Evolutionary conservation across 2,888 invertebrate species (phyloP).

Genomic region (Ommatoiulus sabulosus): DNA sequence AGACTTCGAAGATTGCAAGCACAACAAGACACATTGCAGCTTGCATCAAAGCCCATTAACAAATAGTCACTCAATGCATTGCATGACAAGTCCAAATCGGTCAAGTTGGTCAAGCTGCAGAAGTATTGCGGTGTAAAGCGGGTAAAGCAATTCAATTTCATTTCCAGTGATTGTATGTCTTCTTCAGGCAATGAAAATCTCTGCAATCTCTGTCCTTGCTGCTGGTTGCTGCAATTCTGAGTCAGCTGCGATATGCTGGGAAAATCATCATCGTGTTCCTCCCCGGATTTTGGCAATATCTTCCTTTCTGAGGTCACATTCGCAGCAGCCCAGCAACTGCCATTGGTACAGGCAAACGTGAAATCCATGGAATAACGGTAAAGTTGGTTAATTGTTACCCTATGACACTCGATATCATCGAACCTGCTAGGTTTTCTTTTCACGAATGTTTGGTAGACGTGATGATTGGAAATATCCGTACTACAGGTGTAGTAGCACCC

Average conservation of each 20-base stretch:
- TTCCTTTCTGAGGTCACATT: background rate
- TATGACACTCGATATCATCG: background rate
- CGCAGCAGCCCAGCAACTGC: background rate
- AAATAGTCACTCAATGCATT: background rate
- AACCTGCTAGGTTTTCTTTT: background rate
- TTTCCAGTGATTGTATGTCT: background rate
- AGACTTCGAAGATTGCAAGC: slow-evolving; percentile 1
- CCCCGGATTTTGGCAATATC: background rate
- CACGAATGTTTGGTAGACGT: background rate
- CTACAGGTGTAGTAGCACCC: background rate
- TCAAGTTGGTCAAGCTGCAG: slow-evolving; percentile 4
- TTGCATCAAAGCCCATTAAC: background rate
- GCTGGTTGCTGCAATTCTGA: background rate
- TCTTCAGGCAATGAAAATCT: background rate
- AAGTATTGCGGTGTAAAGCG: background rate
- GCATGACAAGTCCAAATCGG: background rate
- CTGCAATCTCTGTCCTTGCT: background rate
- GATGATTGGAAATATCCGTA: background rate
- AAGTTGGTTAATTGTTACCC: background rate
- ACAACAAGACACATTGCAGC: background rate
- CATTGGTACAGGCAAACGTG: background rate
- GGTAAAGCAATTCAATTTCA: background rate
- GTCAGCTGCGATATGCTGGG: background rate
- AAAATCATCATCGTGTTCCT: background rate
- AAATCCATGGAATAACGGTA: background rate